Conservation (phyloP, 1,140 invertebrate species). For the Listronotus bonariensis region DNA sequence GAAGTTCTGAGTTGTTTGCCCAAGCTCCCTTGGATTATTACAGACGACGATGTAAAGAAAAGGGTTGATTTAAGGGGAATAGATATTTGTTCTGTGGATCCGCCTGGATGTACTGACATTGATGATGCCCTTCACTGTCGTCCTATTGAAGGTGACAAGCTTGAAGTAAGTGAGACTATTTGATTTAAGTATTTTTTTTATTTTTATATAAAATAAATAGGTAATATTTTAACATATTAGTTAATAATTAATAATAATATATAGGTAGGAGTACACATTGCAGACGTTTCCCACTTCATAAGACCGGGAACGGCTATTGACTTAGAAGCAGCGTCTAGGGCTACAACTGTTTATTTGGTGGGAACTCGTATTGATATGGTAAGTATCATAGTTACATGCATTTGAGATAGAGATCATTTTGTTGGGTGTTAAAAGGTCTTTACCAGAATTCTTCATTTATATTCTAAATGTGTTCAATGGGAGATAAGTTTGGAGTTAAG, state of each 20-base stretch:
- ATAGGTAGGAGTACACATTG: constrained; percentile 88
- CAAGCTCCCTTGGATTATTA: constrained; percentile 86
- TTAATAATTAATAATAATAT: no score
- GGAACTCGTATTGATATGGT: constrained; percentile 91
- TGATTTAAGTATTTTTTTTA: no score
- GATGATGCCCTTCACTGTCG: constrained; percentile 97
- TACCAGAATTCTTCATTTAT: no score
- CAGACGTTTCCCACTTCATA: constrained; percentile 94
- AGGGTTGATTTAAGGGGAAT: constrained; percentile 84
- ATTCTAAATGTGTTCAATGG: no score
- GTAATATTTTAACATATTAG: no score
- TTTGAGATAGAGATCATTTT: no score
- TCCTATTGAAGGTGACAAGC: constrained; percentile 73
- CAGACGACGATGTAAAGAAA: constrained; percentile 78
- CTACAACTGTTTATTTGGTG: constrained; percentile 90
- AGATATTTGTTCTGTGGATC: constrained; percentile 95
- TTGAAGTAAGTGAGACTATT: constrained; percentile 65
- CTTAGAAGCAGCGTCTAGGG: constrained; percentile 80
- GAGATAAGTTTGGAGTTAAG: no score
- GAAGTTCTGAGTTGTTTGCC: constrained; percentile 93
- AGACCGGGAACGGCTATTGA: constrained; percentile 86
- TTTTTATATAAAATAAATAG: no score
- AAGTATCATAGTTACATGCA: no score
- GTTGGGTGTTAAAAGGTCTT: no score
- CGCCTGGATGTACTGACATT: constrained; percentile 98